Percentiles rank a stretch among this genome's conserved stretches.
Conservation (phyloP, 1,140 invertebrate species). For the Drosophila oshimai region DNA sequence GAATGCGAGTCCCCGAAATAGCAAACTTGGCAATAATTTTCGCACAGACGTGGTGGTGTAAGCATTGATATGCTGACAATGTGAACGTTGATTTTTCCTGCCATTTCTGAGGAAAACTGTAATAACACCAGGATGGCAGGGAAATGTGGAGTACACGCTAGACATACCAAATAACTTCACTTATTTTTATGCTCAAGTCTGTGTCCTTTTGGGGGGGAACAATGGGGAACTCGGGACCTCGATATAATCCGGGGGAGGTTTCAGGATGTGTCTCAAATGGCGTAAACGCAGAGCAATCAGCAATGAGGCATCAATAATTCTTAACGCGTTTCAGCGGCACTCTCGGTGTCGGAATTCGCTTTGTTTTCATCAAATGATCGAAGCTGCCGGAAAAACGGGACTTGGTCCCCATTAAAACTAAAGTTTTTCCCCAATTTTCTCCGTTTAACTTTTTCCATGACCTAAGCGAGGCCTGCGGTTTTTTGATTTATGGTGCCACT, state of each 20-base stretch:
- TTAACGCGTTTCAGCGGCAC: constrained; percentile 57
- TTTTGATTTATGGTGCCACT: constrained; percentile 73
- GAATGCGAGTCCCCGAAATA: constrained; percentile 18
- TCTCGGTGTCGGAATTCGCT: constrained; percentile 24
- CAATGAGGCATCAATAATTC: constrained; percentile 78
- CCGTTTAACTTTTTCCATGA: constrained; percentile 49
- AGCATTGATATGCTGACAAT: constrained; percentile 76
- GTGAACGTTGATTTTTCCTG: constrained; percentile 60
- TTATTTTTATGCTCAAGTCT: constrained; percentile 52
- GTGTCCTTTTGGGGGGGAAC: constrained; percentile 2
- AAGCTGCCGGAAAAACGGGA: constrained; percentile 4
- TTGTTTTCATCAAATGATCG: constrained; percentile 2
- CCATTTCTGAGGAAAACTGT: constrained; percentile 30
- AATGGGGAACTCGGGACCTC: not conserved
- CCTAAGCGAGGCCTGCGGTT: constrained; percentile 34
- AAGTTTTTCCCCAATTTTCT: constrained; percentile 55
- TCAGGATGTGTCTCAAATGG: constrained; percentile 69
- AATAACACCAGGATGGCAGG: constrained; percentile 29
- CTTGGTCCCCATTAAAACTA: constrained; percentile 67
- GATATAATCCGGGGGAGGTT: not conserved
- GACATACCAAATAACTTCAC: constrained; percentile 77
- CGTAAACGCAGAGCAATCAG: constrained; percentile 73
- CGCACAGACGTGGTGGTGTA: constrained; percentile 6
- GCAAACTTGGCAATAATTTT: constrained; percentile 35
- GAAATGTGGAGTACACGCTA: constrained; percentile 49